These are phyloP conservation scores for Zaprionus inermis DNA, from an alignment of 1,140 invertebrate species.

Conservation along the genomic window DNA sequence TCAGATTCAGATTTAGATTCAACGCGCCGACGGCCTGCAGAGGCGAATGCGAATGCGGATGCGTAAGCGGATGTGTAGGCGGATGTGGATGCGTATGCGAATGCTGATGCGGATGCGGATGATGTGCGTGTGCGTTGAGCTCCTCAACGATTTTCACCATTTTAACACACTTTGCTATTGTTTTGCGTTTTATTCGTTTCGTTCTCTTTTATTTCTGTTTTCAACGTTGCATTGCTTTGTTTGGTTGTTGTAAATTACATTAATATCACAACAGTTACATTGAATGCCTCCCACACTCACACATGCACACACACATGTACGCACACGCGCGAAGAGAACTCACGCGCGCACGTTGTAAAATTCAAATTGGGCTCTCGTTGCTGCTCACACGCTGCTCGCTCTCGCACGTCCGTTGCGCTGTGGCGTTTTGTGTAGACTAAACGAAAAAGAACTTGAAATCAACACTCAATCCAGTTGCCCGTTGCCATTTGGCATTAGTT, in stretches of 20 bases:
- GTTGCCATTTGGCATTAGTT: conserved; percentile 30
- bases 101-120: conserved; percentile 25
- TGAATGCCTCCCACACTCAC: conserved; percentile 37
- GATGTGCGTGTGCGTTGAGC: conserved; percentile 45
- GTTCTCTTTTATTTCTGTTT: conserved; percentile 4
- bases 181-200: not conserved
- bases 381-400: conserved; percentile 20
- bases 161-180: conserved; percentile 27
- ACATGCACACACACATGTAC: not conserved
- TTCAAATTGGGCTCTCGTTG: conserved; percentile 37
- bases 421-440: conserved; percentile 78
- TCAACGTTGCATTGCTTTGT: conserved; percentile 31
- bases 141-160: conserved; percentile 78
- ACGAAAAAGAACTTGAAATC: conserved; percentile 64
- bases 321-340: not conserved
- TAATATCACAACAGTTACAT: conserved; percentile 40
- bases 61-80: conserved; percentile 21
- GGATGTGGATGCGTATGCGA: conserved; percentile 49
- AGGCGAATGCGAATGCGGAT: conserved; percentile 49
- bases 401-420: conserved; percentile 72
- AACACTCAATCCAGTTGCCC: conserved; percentile 60
- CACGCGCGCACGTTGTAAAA: conserved; percentile 3
- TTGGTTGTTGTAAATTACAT: conserved; percentile 13
- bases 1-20: conserved; percentile 59
- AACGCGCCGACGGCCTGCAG: conserved; percentile 62